Conservation (phyloP, 2,888 invertebrate species). For the Magallana nippona region DNA sequence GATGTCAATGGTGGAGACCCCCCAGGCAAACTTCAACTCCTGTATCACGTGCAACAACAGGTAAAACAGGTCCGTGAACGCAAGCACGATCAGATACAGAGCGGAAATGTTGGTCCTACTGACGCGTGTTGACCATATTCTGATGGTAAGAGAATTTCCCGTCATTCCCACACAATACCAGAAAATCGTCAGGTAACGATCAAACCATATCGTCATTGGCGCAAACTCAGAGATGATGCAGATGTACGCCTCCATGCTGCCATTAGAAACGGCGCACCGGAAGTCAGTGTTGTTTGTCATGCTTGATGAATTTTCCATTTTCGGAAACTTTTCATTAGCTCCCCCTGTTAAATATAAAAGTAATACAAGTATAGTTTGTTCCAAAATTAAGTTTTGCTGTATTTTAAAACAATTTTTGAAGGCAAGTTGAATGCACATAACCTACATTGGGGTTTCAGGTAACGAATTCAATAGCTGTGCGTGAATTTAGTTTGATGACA, state of each 20-base stretch:
- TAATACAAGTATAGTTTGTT: too few relatives aligned
- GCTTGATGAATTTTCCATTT: background rate
- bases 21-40: conserved; percentile 77
- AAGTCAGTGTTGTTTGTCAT: background rate
- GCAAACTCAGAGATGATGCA: conserved; percentile 40
- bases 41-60: conserved; percentile 72
- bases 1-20: conserved; percentile 60
- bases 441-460: too few relatives aligned
- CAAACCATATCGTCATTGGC: conserved; percentile 63
- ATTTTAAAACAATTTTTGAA: too few relatives aligned
- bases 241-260: conserved; percentile 26
- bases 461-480: too few relatives aligned
- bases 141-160: conserved; percentile 74
- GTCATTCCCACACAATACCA: conserved; percentile 75
- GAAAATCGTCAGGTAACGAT: conserved; percentile 72
- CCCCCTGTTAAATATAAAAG: too few relatives aligned
- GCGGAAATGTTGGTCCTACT: conserved; percentile 75
- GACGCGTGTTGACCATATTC: conserved; percentile 72
- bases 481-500: too few relatives aligned
- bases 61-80: conserved; percentile 73
- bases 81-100: conserved; percentile 75
- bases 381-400: too few relatives aligned
- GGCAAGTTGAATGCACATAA: too few relatives aligned
- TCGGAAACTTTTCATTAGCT: background rate
- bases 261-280: background rate